Evolutionary conservation across 2,113 vertebrate species (phyloP), one percentile per base, ranked within the genome.

Genomic region (Percina caprodes): DNA sequence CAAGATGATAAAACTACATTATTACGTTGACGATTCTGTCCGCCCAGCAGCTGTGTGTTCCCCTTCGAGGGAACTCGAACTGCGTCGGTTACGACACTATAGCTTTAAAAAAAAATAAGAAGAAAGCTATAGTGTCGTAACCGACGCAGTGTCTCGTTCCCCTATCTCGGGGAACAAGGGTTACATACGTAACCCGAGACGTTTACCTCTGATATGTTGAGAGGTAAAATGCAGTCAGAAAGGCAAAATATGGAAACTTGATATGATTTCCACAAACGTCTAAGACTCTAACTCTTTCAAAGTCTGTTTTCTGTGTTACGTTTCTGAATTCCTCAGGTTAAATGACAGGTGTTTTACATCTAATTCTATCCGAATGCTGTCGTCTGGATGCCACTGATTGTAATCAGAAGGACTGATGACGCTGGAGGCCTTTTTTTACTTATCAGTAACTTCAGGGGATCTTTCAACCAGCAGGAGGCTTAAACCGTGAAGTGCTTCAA

Each of bases 331-430:
- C 87, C 81, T 54, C 59, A 73, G 87, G 82, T 87, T 74, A 91
- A 91, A 80, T 91, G 91, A 83, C 91, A 93, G 89, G 81, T 93
- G 89, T 90, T 92, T 94, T 93, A 87, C 90, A 93, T 90, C 67
- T 89, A 76, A 92, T 89, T 91, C 75, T 72, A 87, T 56, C 72
- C 69, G 77, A 92, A 88, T 74, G 76, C 86, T 77, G 85, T 89
- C 86, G 78, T 90, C 84, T 93, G 91, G 86, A 84, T 90, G 91
- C 85, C 74, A 30, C 91, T 92, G 92, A 93, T 91, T 94, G 92
- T 92, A 93, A 94, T 94, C 93, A 93, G 83, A 78, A 85, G 87
- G 84, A 78, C 91, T 88, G 91, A 89, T 85, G 92, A 93, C 69
- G 91, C 86, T 75, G 80, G 88, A 85, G 86, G 87, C 80, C 88